Evolutionary conservation across 2,888 invertebrate genomes (phyloP), one percentile per base, ranked within the genome.

Genomic region (Polia nebulosa): DNA sequence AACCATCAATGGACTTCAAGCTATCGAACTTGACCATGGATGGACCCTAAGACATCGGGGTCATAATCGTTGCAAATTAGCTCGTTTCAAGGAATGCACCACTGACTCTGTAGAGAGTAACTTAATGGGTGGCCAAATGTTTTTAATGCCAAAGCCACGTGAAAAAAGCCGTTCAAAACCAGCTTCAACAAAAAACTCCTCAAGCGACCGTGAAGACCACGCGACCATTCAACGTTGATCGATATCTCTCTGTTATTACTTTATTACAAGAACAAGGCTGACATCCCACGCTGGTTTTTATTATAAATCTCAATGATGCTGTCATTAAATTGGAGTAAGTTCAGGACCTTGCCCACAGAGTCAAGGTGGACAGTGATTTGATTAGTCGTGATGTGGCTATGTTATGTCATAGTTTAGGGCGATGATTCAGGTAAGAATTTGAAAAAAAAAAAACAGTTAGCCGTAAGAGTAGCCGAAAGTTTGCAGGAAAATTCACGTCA

Each of bases 231-330:
- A 58, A 67, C 32, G 32, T 52, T 60, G 60, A 80, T 69, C 69
- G 44, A 80, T 64, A 80, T 76, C 61, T 27, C 52, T 3, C 1
- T 32, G 44, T 69, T 32, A 52, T 61, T 61, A 60, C 52, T 49
- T 59, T 17, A 75, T 64, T 53, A 59, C n/a, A 27, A 63, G 52
- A 80, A n/a, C 76, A 53, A 76, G 69, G 76, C 39, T 49, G n/a
- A 41, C 44, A 47, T 29, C 80, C 80, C 49, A 76, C 76, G 32
- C 45, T 13, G 22, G 60, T 70, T 80, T 76, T 80, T 77, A 58
- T 36, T 69, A 76, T 80, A 80, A 77, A 77, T 80, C 77, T 51
- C 76, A 80, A 76, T 75, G 62, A 56, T 47, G 34, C 49, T 59
- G 25, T 52, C 32, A 58, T 59, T 67, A 62, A 61, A 76, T 55